These are phyloP conservation scores for Siniperca chuatsi DNA, from an alignment of 2,113 vertebrate species.

Conservation along the genomic window DNA sequence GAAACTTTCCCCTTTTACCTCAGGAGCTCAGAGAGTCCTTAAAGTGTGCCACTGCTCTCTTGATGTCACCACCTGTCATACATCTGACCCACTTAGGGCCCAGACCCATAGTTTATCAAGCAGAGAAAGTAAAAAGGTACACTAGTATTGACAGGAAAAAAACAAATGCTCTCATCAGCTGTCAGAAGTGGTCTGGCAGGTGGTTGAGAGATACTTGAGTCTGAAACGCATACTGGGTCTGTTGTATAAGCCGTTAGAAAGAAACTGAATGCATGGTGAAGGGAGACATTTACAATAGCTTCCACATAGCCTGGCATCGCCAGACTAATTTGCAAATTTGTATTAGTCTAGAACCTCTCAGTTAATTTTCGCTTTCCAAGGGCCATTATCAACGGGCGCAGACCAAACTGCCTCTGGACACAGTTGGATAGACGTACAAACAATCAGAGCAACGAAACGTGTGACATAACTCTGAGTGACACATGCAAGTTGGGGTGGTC, in stretches of 20 bases:
- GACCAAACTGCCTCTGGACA: no score
- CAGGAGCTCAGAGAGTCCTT: slow-evolving; percentile 13
- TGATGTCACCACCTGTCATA: slow-evolving; percentile 17
- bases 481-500: no score
- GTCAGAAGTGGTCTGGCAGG: neutral
- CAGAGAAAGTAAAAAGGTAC: neutral
- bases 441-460: no score
- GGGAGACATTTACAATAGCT: neutral
- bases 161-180: neutral
- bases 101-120: neutral
- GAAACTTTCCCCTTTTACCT: slow-evolving; percentile 8
- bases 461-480: no score
- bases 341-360: no score
- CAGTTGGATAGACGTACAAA: no score
- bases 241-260: neutral
- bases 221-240: neutral
- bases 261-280: neutral
- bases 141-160: neutral
- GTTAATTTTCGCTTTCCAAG: no score
- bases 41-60: slow-evolving; percentile 25
- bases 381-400: no score
- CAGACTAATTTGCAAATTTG: no score
- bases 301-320: neutral
- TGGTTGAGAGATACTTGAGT: neutral
- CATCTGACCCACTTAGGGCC: slow-evolving; percentile 25